Evolutionary conservation across 1,140 invertebrate genomes (phyloP).

Genomic region (Armadillidium nasatum): DNA sequence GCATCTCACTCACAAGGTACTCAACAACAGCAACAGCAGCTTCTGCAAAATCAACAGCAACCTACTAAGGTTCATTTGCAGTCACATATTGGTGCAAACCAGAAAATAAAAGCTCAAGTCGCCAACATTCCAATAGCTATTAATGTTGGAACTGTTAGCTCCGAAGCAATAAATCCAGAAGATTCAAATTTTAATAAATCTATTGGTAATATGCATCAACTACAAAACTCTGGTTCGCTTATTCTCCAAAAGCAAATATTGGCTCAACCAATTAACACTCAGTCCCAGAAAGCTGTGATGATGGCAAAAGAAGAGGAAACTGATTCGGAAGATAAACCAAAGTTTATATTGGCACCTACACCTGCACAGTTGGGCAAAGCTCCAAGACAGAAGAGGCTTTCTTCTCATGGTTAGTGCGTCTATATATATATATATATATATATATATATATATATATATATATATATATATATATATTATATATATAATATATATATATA

Average conservation of each 20-base stretch:
- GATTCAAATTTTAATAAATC: not conserved
- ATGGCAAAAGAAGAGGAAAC: conserved; percentile 29
- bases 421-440: not conserved
- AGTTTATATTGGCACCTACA: conserved; percentile 82
- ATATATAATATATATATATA: not conserved
- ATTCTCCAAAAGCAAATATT: conserved; percentile 2
- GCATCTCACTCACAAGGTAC: conserved; percentile 13
- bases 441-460: conserved; percentile 15
- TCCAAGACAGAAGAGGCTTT: conserved; percentile 75
- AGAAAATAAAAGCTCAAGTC: conserved; percentile 29
- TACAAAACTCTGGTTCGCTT: not conserved
- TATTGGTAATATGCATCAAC: not conserved
- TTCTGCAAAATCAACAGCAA: not conserved
- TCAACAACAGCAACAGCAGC: conserved; percentile 21
- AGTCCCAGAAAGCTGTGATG: not conserved
- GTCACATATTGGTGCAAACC: not conserved
- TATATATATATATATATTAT: not conserved
- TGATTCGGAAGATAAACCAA: conserved; percentile 54
- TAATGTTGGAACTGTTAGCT: not conserved
- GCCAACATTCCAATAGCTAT: conserved; percentile 30
- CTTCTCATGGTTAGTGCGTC: conserved; percentile 57
- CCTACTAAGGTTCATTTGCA: not conserved
- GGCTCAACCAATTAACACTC: not conserved
- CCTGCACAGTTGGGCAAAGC: conserved; percentile 85
- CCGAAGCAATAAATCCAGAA: not conserved